Evolutionary conservation across 2,797 vertebrate species (phyloP).

Genomic region (Mycteria americana): DNA sequence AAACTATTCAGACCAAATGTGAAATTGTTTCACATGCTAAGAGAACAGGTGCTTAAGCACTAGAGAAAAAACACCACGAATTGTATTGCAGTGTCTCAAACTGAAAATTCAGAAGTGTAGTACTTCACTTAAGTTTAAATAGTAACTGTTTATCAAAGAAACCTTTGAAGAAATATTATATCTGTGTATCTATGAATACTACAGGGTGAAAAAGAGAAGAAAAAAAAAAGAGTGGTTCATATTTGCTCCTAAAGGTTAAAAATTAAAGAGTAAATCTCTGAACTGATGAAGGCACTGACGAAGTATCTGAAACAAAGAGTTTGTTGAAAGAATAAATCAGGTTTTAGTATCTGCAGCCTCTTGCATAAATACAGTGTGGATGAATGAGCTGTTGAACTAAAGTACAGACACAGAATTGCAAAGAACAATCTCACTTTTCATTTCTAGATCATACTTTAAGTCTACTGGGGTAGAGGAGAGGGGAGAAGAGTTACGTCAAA

Average conservation of each 20-base stretch:
- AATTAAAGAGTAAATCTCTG: background rate
- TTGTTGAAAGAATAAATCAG: background rate
- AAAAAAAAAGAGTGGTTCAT: background rate
- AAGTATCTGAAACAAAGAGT: background rate
- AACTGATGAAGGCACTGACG: background rate
- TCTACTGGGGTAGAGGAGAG: background rate
- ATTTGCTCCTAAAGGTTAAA: background rate
- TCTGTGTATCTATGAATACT: background rate
- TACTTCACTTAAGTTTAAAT: background rate
- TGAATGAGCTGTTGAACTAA: background rate
- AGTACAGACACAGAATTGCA: background rate
- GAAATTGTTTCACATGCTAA: background rate
- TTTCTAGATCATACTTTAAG: background rate
- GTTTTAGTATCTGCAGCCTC: background rate
- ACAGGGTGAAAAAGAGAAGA: background rate
- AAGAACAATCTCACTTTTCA: background rate
- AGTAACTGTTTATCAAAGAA: background rate
- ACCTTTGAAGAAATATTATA: background rate
- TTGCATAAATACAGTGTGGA: background rate
- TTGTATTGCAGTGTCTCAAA: background rate
- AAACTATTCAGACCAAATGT: background rate
- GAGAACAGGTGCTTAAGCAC: background rate
- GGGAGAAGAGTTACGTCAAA: background rate
- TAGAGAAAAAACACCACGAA: background rate
- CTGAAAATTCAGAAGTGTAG: rapidly evolving